Base-by-base conservation (phyloP, 2,888 invertebrate genomes). In the Dryocosmus kuriphilus region DNA sequence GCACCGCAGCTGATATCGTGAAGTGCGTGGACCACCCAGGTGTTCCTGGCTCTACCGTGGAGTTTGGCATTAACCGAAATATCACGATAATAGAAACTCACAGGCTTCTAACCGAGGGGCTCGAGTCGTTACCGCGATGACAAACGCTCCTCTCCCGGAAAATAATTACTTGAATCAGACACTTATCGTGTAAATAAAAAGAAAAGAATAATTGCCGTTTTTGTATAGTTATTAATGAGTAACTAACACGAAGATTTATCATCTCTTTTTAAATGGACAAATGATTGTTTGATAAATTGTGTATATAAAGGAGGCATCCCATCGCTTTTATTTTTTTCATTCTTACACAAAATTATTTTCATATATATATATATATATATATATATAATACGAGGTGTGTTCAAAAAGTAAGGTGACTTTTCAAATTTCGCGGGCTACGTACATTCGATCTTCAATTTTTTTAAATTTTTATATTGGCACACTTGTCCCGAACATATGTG, bases 1-100 rank as follows among this genome's bases (percentile, higher is more conserved):
- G 86, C 79, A 82, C 79, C 85, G 85, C 90, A 90, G 90, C 90
- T 90, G 90, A 90, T 89, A 85, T 80, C 82, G 61, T 80, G 79
- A 77, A 85, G 85, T 83, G 84, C 83, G 80, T 81, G 86, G 90
- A 90, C 90, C 89, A 90, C 90, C 90, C 90, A 90, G 89, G 88
- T 90, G 89, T 83, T 85, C 77, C 65, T 55, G 61, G 57, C 57
- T 74, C 24, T 74, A 35, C 71, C 65, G 41, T 35, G 74, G 55
- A 77, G 77, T 77, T 75, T 73, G 51, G 60, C 78, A 74, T 78
- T 75, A 73, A 67, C 76, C 80, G 57, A 74, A 77, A 80, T 79
- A 82, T 78, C 77, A 77, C 46, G 73, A 61, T 71, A 71, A 41
- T 71, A 30, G 75, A 75, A 75, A 75, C 71, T 71, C 67, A n/a